Base-by-base conservation (phyloP, 1,140 invertebrate genomes). In the Eriosoma lanigerum region DNA sequence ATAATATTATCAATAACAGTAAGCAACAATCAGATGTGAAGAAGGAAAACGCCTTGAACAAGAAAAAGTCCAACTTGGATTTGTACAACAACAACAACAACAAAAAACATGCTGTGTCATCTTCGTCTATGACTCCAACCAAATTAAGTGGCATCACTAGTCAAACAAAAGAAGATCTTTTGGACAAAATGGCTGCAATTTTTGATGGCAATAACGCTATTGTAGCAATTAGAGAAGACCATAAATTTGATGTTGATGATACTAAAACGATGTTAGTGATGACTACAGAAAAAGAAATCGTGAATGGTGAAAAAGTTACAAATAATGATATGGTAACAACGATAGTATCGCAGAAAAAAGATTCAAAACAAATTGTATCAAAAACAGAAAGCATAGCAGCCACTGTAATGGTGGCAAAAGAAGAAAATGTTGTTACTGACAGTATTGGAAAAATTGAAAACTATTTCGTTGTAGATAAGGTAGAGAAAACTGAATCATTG, bases 131-230 rank as follows among this genome's bases (percentile, higher is more conserved):
- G 6, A 19, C 13, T 58, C 32, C 52, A 17, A 58, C 72, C 13
- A 62, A 48, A 24, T 78, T 78, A 26, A 78, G 17, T 5, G 8
- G 15, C 32, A 62, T 32, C 26, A 44, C 38, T 78, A 78, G 75
- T 78, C 54, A 78, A 46, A 29, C 38, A 24, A 78, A 62, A 78
- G 75, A 78, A 60, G 56, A 78, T n/a, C 56, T 78, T 26, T 46
- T 78, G 4, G 75, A 78, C 9, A 32, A 15, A 3, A 78, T 78
- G 75, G 75, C 75, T 0, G 44, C 15, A 9, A 78, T 48, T 60
- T 78, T 78, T 48, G 75, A 60, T 46, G 56, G 13, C 9, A 78
- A 48, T 24, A 68, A n/a, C 8, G 44, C 21, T 21, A 9, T 21
- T 8, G 19, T 6, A 0, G 26, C 8, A 8, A 38, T 38, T 38